Conservation (phyloP, 2,797 vertebrate genomes). For the Semotilus atromaculatus region DNA sequence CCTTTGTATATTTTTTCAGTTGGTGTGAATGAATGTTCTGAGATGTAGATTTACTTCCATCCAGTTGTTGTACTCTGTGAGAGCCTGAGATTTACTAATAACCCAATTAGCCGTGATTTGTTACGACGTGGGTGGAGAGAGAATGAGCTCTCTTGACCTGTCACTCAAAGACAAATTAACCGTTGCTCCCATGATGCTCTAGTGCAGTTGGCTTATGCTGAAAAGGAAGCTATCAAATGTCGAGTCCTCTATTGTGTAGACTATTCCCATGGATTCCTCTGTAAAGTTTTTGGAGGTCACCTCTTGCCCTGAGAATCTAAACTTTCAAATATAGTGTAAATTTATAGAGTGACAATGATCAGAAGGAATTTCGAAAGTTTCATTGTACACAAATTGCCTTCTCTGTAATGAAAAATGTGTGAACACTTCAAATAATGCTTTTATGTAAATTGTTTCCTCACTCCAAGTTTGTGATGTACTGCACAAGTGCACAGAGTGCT, state of each 20-base stretch:
- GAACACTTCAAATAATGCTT: conserved; percentile 10
- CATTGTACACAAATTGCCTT: background rate
- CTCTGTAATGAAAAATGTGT: conserved; percentile 22
- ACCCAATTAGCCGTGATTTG: conserved; percentile 83
- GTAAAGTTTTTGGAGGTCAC: conserved; percentile 45
- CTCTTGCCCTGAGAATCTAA: conserved; percentile 18
- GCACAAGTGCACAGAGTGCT: background rate
- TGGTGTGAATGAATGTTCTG: background rate
- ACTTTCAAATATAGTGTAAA: conserved; percentile 23
- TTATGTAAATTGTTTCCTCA: conserved; percentile 16
- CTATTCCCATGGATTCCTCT: conserved; percentile 59
- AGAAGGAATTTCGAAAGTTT: background rate
- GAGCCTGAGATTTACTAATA: conserved; percentile 80
- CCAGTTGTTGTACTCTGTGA: conserved; percentile 66
- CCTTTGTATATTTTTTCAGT: background rate
- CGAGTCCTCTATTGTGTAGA: conserved; percentile 60
- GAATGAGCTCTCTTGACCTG: conserved; percentile 71
- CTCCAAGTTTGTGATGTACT: conserved; percentile 5
- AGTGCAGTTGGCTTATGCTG: conserved; percentile 70
- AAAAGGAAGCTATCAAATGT: conserved; percentile 68
- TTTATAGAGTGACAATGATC: conserved; percentile 11
- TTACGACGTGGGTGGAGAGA: conserved; percentile 68
- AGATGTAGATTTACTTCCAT: conserved; percentile 73
- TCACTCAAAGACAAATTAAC: conserved; percentile 80
- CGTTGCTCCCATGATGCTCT: conserved; percentile 73